Percentiles rank a stretch among this genome's conserved stretches.
Conservation (phyloP, 2,888 invertebrate genomes). For the Amphipoea oculea region DNA sequence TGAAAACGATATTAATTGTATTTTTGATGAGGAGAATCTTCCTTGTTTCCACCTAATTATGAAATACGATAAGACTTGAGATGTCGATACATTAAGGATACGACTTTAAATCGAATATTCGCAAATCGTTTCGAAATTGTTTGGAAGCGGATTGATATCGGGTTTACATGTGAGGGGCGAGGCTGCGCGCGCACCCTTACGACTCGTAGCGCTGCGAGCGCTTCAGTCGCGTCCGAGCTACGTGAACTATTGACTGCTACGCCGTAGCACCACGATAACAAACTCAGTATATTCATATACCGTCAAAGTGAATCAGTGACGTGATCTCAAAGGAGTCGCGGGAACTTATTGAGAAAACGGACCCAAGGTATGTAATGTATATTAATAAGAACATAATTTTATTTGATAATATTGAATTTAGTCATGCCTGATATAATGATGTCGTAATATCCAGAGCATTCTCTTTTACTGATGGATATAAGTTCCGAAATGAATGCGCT, state of each 20-base stretch:
- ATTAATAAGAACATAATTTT: conserved; percentile 16
- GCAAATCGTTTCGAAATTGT: conserved; percentile 82
- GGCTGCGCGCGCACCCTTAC: conserved; percentile 88
- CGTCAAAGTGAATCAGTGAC: conserved; percentile 77
- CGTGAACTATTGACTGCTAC: conserved; percentile 83
- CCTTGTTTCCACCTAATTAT: conserved; percentile 32
- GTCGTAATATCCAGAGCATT: conserved; percentile 63
- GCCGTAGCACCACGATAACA: conserved; percentile 78
- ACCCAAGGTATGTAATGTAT: conserved; percentile 68
- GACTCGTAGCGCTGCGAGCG: conserved; percentile 81
- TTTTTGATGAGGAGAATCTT: conserved; percentile 10
- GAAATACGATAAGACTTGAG: conserved; percentile 17
- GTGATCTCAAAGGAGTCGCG: conserved; percentile 71
- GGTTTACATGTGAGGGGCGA: conserved; percentile 87
- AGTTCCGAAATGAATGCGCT: conserved; percentile 44
- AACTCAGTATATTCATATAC: conserved; percentile 68
- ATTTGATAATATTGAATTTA: conserved; percentile 29
- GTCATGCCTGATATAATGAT: conserved; percentile 45
- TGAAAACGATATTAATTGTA: conserved; percentile 22
- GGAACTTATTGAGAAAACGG: conserved; percentile 59
- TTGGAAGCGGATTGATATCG: conserved; percentile 87
- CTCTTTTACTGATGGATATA: conserved; percentile 46
- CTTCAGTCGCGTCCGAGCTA: conserved; percentile 85
- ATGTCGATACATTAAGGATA: conserved; percentile 53
- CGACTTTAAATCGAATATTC: conserved; percentile 77